phyloP scores from a whole-genome alignment of 2,888 invertebrate species.

The Meandrusa payeni region DNA sequence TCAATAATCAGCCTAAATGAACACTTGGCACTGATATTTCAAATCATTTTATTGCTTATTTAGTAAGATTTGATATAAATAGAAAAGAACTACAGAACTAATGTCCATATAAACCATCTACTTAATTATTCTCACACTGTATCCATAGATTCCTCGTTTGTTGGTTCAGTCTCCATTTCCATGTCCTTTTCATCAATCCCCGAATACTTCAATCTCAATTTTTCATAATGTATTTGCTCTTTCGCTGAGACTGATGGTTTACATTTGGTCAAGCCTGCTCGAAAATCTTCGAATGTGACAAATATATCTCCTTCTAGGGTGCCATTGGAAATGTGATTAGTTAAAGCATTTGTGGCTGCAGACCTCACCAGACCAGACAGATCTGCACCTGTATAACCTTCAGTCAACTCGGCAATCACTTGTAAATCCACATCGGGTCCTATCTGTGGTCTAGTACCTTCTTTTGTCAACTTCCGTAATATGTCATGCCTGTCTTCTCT shows the following conservation, averaged over 20 bases:
- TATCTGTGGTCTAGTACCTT: slow-evolving; percentile 89
- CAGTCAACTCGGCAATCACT: slow-evolving; percentile 84
- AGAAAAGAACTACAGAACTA: slow-evolving; percentile 39
- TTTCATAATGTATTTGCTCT: slow-evolving; percentile 89
- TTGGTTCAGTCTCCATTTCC: slow-evolving; percentile 79
- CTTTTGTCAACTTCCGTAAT: slow-evolving; percentile 92
- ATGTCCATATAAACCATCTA: slow-evolving; percentile 41
- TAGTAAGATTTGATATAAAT: slow-evolving; percentile 36
- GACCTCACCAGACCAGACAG: slow-evolving; percentile 93
- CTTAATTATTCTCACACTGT: slow-evolving; percentile 61
- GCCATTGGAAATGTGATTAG: slow-evolving; percentile 84
- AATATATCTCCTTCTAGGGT: slow-evolving; percentile 78
- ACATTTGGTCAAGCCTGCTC: slow-evolving; percentile 87
- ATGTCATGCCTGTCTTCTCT: slow-evolving; percentile 92
- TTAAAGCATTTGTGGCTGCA: slow-evolving; percentile 90
- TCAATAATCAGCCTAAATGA: slow-evolving; percentile 36
- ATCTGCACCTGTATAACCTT: slow-evolving; percentile 97
- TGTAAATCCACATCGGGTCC: slow-evolving; percentile 88
- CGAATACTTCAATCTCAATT: slow-evolving; percentile 84
- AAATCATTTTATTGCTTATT: slow-evolving; percentile 39
- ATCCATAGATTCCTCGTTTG: slow-evolving; percentile 74
- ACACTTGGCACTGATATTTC: slow-evolving; percentile 59
- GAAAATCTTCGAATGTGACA: slow-evolving; percentile 87
- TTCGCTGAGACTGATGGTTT: slow-evolving; percentile 92
- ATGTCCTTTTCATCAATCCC: slow-evolving; percentile 73